Conservation (phyloP, 2,113 vertebrate genomes). For the Phalacrocorax pelagicus region DNA sequence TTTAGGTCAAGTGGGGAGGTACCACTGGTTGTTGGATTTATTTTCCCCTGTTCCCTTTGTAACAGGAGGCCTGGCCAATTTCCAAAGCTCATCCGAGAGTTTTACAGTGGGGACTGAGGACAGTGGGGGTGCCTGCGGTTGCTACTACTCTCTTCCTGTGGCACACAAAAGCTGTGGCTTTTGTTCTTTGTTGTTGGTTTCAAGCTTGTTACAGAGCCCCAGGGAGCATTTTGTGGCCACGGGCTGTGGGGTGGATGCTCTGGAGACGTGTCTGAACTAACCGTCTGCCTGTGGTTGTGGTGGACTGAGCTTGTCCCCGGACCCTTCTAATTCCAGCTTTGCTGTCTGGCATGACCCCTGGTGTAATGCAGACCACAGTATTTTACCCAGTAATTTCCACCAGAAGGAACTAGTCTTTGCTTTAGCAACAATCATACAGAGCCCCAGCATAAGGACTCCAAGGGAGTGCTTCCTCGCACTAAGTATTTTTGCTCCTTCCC, state of each 20-base stretch:
- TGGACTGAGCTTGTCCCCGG: neutral
- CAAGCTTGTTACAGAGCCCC: neutral
- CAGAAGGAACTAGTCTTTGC: neutral
- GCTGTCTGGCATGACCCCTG: neutral
- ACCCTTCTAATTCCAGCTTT: neutral
- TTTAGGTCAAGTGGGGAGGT: neutral
- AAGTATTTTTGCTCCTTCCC: neutral
- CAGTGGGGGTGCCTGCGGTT: neutral
- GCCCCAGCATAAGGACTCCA: neutral
- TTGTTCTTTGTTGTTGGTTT: conserved; percentile 20
- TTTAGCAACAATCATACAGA: neutral
- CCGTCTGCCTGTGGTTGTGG: neutral
- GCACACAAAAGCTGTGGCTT: neutral
- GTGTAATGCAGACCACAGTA: neutral
- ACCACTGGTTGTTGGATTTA: neutral
- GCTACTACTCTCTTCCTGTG: neutral
- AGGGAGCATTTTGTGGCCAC: neutral
- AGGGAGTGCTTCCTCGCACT: neutral
- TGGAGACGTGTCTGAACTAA: neutral
- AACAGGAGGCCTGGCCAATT: neutral
- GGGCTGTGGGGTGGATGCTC: neutral
- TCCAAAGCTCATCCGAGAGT: neutral
- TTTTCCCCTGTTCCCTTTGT: neutral
- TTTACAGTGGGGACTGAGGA: neutral
- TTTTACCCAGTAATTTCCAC: neutral